Evolutionary conservation across 2,888 invertebrate species (phyloP), one percentile per base, ranked within the genome.

Genomic region (Macropis europaea): DNA sequence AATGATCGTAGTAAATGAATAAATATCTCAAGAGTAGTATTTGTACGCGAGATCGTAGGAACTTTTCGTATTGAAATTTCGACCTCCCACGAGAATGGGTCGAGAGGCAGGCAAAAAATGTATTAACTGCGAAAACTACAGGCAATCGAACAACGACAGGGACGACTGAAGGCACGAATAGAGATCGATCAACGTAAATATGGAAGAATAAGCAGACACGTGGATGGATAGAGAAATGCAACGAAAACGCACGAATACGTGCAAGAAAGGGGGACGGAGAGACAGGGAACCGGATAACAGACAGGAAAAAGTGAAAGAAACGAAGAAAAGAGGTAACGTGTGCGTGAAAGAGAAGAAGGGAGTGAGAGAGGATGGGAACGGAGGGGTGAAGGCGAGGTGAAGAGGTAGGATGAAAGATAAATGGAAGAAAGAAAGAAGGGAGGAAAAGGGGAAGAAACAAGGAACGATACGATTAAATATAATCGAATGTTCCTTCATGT

Each of bases 51-150:
- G n/a, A n/a, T n/a, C n/a, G n/a, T n/a, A n/a, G n/a, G 13, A 15
- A 30, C 43, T 67, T 73, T 66, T 48, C 54, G 50, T 53, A 59
- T 78, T 85, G 80, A 82, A 87, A 88, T 87, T 86, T 87, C 84
- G 86, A 85, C 84, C 86, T 88, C 87, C 86, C 88, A 86, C 87
- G 87, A 88, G 86, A 88, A 88, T 89, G 87, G 77, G 71, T 79
- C 72, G 73, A 76, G 76, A 76, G 69, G 67, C 68, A 77, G 76
- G 79, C 75, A 81, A 82, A 77, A 82, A 74, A 56, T 82, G 84
- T 77, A 75, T 82, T 82, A 80, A 79, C 77, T 82, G 73, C 66
- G 19, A 67, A 50, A 52, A 60, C 43, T 56, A 70, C 76, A 76
- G 76, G 71, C 75, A 63, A 63, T 50, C 59, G 59, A 76, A 66